Conservation (phyloP, 2,113 vertebrate species). For the Hippocampus guttulatus region DNA sequence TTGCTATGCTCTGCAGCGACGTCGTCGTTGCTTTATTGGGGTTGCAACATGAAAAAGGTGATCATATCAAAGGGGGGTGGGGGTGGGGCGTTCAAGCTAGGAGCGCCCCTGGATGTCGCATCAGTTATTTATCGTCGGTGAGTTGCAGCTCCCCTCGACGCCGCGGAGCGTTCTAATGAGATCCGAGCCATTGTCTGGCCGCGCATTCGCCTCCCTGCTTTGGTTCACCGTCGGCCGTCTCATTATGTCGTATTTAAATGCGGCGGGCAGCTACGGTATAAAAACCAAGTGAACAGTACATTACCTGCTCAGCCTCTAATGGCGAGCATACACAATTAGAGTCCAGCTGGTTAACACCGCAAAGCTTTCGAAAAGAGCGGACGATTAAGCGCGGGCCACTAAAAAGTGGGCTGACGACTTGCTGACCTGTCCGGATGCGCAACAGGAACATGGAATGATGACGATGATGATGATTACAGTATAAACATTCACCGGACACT, state of each 20-base stretch:
- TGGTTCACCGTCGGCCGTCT: not conserved
- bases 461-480: not conserved
- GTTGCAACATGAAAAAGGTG: too few relatives aligned
- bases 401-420: not conserved
- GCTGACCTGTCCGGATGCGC: not conserved
- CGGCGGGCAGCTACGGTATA: not conserved
- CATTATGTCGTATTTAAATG: slow-evolving; percentile 2
- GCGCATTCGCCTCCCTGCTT: not conserved
- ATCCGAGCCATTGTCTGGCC: not conserved
- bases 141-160: too few relatives aligned
- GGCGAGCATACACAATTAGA: not conserved
- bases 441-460: not conserved
- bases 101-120: not conserved
- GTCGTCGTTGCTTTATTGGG: too few relatives aligned
- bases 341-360: slow-evolving; percentile 1
- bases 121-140: not conserved
- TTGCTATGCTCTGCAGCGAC: too few relatives aligned
- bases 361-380: not conserved
- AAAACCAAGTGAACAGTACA: not conserved
- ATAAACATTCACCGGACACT: not conserved
- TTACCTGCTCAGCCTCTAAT: slow-evolving; percentile 5
- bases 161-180: not conserved
- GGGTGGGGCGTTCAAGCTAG: not conserved
- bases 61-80: too few relatives aligned
- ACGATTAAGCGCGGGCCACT: not conserved